Evolutionary conservation across 2,797 vertebrate genomes (phyloP), one percentile per base, ranked within the genome.

Genomic region (Synaphobranchus kaupii): DNA sequence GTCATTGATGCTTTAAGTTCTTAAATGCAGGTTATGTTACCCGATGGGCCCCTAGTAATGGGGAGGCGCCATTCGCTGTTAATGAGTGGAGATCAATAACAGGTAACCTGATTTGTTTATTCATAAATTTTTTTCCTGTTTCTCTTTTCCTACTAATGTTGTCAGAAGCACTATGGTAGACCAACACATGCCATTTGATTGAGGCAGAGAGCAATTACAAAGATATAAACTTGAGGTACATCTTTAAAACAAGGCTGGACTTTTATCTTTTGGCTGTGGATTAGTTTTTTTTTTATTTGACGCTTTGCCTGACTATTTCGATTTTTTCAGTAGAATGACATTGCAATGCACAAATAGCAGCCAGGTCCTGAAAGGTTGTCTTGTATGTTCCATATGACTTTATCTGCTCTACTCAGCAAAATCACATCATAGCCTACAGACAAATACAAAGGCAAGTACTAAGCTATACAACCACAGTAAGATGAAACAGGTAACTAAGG

Each of bases 21-120:
- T 73, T 73, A 73, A 34, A 68, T 68, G 68, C 68, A 73, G 68
- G 68, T 73, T 73, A 73, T 31, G 68, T 34, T 73, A 73, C 68
- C n/a, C 10, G 34, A 13, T 73, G 28, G 22, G 22, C 60, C 58
- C 60, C 25, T 66, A n/a, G 60, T n/a, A 12, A 66, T 66, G 60
- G 60, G 4, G 22, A 12, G 68, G 68, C 8, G 68, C n/a, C 68
- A 73, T 34, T 73, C 3, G n/a, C 5, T 73, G 68, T 73, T 31
- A 73, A 73, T 66, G 68, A 73, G 68, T 34, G 17, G 8, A 34
- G 68, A 73, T 73, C 68, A 73, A 73, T 73, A 73, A 73, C 68
- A 73, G 68, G 68, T 73, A 73, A 73, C 68, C 68, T 73, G 68
- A 73, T 34, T 73, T 28, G 34, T 31, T 73, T 15, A 34, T 31